phyloP scores from a whole-genome alignment of 2,888 invertebrate species.

The Apodemia zela region DNA sequence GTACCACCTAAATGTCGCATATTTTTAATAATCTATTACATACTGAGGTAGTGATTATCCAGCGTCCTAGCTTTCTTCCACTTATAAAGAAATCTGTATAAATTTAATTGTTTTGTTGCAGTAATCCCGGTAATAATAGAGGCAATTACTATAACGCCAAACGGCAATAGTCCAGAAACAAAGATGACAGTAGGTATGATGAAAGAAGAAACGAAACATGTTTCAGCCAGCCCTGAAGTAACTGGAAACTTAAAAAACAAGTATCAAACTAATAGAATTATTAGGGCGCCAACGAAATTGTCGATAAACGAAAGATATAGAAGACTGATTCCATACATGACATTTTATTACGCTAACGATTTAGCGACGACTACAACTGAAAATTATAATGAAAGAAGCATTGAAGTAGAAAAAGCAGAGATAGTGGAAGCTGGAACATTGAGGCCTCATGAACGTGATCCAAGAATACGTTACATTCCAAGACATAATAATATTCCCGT shows the following conservation, averaged over 20 bases:
- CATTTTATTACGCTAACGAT: slow-evolving; percentile 86
- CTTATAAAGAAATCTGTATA: slow-evolving; percentile 20
- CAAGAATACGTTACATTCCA: slow-evolving; percentile 55
- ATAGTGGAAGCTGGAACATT: slow-evolving; percentile 53
- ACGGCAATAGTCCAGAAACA: slow-evolving; percentile 72
- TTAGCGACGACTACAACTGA: slow-evolving; percentile 64
- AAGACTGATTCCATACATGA: slow-evolving; percentile 90
- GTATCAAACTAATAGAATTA: slow-evolving; percentile 20
- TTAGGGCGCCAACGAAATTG: slow-evolving; percentile 51
- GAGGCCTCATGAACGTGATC: slow-evolving; percentile 46
- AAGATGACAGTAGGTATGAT: slow-evolving; percentile 66
- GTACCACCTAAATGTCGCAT: too few species aligned
- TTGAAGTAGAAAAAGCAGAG: slow-evolving; percentile 68
- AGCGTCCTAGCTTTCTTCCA: background rate
- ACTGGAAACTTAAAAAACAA: slow-evolving; percentile 21
- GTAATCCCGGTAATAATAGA: slow-evolving; percentile 55
- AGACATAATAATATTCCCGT: slow-evolving; percentile 60
- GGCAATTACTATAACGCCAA: slow-evolving; percentile 69
- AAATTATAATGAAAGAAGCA: slow-evolving; percentile 41
- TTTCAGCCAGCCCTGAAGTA: slow-evolving; percentile 36
- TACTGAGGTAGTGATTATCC: too few species aligned
- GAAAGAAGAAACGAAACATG: slow-evolving; percentile 54
- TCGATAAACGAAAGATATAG: slow-evolving; percentile 85
- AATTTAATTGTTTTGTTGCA: slow-evolving; percentile 51
- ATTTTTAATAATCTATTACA: too few species aligned